phyloP scores from a whole-genome alignment of 2,113 vertebrate genomes.

The Apistogramma diplotaenia region DNA sequence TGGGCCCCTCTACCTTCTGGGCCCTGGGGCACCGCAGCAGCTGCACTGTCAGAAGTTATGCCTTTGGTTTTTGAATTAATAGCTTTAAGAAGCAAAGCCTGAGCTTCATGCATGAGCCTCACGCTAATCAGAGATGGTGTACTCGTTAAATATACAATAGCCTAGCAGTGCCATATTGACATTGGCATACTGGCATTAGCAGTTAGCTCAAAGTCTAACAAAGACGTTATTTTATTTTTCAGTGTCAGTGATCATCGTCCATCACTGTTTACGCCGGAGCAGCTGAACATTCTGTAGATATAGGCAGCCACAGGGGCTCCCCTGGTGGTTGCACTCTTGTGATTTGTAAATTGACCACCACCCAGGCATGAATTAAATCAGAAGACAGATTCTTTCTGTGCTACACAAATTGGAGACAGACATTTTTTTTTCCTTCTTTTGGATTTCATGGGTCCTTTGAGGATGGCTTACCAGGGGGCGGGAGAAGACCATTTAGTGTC shows the following conservation, averaged over 20 bases:
- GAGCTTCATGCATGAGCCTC: neutral
- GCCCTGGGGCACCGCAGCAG: neutral
- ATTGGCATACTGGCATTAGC: neutral
- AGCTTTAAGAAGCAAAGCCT: neutral
- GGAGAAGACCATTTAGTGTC: conserved; percentile 54
- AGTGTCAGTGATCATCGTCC: neutral
- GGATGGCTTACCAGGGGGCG: conserved; percentile 33
- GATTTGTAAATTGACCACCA: conserved; percentile 81
- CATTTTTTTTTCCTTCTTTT: conserved; percentile 54
- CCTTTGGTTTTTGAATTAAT: neutral
- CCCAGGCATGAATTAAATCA: conserved; percentile 78
- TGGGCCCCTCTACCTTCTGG: neutral
- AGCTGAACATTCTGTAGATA: neutral
- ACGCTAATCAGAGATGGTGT: neutral
- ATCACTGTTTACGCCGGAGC: neutral
- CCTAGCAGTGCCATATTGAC: neutral
- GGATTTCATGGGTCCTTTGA: conserved; percentile 45
- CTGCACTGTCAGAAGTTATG: neutral
- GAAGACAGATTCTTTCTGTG: conserved; percentile 75
- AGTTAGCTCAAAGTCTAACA: neutral
- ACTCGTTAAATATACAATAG: neutral
- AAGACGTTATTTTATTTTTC: neutral
- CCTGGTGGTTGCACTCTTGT: conserved; percentile 65
- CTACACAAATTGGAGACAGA: conserved; percentile 80
- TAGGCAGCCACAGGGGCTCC: neutral